A percentile compares a stretch with the other conserved stretches of the same genome.
Conservation (phyloP, 2,888 invertebrate species). For the Crossocerus cetratus region DNA sequence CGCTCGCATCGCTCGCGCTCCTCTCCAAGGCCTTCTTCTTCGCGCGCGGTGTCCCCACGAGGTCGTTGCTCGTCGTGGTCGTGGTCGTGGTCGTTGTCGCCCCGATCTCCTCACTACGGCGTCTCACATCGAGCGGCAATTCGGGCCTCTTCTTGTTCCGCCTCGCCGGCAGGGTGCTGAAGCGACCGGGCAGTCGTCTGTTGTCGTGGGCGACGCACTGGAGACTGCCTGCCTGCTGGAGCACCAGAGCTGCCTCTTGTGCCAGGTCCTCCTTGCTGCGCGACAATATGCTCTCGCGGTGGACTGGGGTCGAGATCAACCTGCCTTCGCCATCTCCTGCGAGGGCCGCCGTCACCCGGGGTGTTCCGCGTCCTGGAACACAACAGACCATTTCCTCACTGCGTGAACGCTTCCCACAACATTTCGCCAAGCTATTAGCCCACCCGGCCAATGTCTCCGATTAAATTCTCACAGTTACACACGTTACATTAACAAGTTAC, state of each 20-base stretch:
- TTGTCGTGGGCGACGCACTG: conserved; percentile 79
- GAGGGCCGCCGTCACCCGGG: conserved; percentile 77
- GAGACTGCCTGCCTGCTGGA: conserved; percentile 86
- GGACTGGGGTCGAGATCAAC: conserved; percentile 77
- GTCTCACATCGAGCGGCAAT: conserved; percentile 66
- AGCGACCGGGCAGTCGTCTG: conserved; percentile 74
- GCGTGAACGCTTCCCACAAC: not conserved
- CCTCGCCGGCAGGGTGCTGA: conserved; percentile 83
- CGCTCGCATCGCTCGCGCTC: conserved; percentile 76
- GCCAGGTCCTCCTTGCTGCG: conserved; percentile 85
- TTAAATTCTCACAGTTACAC: no score
- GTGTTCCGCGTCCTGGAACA: conserved; percentile 77
- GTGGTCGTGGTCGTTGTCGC: conserved; percentile 60
- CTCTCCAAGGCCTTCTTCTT: conserved; percentile 78
- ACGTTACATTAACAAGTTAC: no score
- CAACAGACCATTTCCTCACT: not conserved
- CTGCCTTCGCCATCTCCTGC: conserved; percentile 78
- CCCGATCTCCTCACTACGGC: conserved; percentile 80
- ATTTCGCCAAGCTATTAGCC: not conserved
- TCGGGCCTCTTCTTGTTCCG: conserved; percentile 74
- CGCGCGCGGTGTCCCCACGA: conserved; percentile 72
- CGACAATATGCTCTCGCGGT: conserved; percentile 83
- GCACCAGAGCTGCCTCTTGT: conserved; percentile 86
- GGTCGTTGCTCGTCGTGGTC: conserved; percentile 60
- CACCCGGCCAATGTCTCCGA: no score